Evolutionary conservation across 2,888 invertebrate genomes (phyloP).

Genomic region (Nephrotoma appendiculata): DNA sequence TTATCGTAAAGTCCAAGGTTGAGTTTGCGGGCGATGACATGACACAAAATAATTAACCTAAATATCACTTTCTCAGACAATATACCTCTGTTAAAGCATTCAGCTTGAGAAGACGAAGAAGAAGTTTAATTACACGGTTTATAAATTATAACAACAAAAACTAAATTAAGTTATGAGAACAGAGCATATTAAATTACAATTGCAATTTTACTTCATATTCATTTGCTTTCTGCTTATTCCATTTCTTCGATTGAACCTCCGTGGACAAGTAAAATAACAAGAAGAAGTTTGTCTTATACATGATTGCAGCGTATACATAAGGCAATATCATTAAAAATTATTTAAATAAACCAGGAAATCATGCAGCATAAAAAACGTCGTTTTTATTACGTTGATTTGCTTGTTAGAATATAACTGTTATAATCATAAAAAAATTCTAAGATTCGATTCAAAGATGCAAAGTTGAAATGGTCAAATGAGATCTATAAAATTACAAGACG

Average conservation of each 20-base stretch:
- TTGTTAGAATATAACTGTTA: not conserved
- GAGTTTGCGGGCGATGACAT: not conserved
- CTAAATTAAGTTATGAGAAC: not conserved
- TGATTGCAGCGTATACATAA: not conserved
- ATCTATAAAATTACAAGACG: no score
- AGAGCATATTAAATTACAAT: not conserved
- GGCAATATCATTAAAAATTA: not conserved
- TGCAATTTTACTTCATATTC: not conserved
- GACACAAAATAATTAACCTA: not conserved
- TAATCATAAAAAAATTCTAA: not conserved
- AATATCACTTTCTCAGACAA: not conserved
- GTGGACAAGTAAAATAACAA: not conserved
- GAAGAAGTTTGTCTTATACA: not conserved
- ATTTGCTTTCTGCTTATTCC: not conserved
- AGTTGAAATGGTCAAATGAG: not conserved
- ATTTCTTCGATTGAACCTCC: not conserved
- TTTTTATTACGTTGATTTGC: not conserved
- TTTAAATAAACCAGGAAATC: not conserved
- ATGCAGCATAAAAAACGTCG: not conserved
- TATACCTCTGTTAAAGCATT: not conserved
- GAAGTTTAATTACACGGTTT: not conserved
- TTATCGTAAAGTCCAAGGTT: not conserved
- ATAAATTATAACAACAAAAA: not conserved
- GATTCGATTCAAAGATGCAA: not conserved
- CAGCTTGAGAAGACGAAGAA: not conserved